These are phyloP conservation scores for Brachyhypopomus occidentalis DNA, from an alignment of 2,113 vertebrate genomes.

Conservation along the genomic window DNA sequence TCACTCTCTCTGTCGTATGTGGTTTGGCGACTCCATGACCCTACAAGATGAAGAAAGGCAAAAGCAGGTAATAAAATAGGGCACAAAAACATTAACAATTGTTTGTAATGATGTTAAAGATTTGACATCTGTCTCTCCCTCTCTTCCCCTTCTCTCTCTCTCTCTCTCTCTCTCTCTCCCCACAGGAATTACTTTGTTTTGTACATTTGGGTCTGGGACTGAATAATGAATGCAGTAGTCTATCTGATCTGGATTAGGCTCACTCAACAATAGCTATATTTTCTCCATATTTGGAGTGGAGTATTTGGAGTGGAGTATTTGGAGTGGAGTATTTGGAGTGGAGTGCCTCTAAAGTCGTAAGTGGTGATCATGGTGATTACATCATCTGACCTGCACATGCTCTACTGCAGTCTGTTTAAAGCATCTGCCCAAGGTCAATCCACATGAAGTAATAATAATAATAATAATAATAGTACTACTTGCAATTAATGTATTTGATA, in stretches of 20 bases:
- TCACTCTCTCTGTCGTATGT: too few relatives aligned
- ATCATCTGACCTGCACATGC: background rate
- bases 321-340: background rate
- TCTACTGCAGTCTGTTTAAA: background rate
- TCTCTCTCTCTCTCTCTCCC: too few relatives aligned
- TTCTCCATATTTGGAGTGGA: background rate
- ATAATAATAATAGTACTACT: too few relatives aligned
- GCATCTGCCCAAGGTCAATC: background rate
- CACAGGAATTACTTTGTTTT: too few relatives aligned
- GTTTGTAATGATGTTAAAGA: background rate
- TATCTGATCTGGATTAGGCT: too few relatives aligned
- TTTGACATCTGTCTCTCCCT: background rate
- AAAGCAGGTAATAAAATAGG: too few relatives aligned
- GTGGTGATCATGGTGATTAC: background rate
- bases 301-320: background rate
- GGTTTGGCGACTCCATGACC: background rate
- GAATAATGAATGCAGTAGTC: too few relatives aligned
- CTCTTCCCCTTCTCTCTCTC: background rate
- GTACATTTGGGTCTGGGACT: too few relatives aligned
- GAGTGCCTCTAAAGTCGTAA: background rate
- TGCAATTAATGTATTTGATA: constrained; percentile 14
- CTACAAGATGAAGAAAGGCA: too few relatives aligned
- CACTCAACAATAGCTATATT: too few relatives aligned
- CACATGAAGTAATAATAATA: background rate
- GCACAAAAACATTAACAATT: background rate